phyloP scores from a whole-genome alignment of 1,140 invertebrate genomes.

The Proales similis region DNA sequence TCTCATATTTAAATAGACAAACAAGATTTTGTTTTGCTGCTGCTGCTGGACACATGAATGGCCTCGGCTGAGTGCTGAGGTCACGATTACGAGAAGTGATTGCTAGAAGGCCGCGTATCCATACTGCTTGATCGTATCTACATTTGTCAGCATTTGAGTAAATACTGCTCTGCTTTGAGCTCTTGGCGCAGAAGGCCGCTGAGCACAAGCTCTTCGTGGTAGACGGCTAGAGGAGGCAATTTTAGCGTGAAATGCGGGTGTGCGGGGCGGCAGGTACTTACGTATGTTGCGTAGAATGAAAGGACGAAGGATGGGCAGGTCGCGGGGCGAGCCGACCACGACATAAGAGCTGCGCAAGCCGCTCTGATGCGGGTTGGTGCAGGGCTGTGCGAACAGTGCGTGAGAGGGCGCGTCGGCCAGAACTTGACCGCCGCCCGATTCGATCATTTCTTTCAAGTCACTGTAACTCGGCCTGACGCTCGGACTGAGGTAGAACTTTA shows the following conservation, averaged over 20 bases:
- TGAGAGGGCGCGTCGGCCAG: slow-evolving; percentile 15
- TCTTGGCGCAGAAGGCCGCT: slow-evolving; percentile 14
- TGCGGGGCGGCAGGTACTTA: neutral
- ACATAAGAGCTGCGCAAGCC: slow-evolving; percentile 35
- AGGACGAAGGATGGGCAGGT: slow-evolving; percentile 16
- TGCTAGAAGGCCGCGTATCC: no score
- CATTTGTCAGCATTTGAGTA: no score
- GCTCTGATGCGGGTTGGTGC: no score
- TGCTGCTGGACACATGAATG: no score
- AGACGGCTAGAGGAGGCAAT: slow-evolving; percentile 1
- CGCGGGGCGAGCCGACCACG: slow-evolving; percentile 12
- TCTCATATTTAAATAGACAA: no score
- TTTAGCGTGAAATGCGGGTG: neutral
- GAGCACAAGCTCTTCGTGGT: slow-evolving; percentile 23
- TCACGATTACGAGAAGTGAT: no score
- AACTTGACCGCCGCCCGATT: slow-evolving; percentile 8
- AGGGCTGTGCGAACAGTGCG: no score
- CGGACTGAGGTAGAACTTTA: slow-evolving; percentile 33
- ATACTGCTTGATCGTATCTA: no score
- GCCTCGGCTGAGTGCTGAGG: no score
- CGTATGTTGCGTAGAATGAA: slow-evolving; percentile 34
- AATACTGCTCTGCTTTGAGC: no score
- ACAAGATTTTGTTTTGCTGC: no score
- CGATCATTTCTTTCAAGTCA: slow-evolving; percentile 26
- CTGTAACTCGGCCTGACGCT: slow-evolving; percentile 25